phyloP scores from a whole-genome alignment of 2,797 vertebrate species.

The Molossus alvarezi region DNA sequence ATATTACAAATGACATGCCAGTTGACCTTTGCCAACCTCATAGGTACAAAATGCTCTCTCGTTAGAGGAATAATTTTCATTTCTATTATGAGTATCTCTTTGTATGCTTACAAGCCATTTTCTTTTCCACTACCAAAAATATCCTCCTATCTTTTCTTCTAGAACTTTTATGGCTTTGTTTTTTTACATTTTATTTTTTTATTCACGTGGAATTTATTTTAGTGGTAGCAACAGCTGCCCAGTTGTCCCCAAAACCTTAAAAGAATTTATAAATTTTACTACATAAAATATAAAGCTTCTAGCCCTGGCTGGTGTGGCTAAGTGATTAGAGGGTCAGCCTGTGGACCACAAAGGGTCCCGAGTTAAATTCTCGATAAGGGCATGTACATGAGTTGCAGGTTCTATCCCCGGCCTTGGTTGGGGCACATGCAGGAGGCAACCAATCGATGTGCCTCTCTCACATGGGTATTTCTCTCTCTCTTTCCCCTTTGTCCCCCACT shows the following conservation, averaged over 20 bases:
- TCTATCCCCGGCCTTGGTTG: no score
- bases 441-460: no score
- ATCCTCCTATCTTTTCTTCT: constrained; percentile 40
- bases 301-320: no score
- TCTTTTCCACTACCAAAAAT: constrained; percentile 47
- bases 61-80: not conserved
- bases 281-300: not conserved
- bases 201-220: constrained; percentile 53
- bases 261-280: constrained; percentile 30
- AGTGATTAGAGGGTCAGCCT: no score
- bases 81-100: constrained; percentile 32
- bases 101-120: not conserved
- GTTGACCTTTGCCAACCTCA: constrained; percentile 37
- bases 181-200: constrained; percentile 7
- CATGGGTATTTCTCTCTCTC: no score
- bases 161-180: constrained; percentile 22
- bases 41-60: not conserved
- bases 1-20: not conserved
- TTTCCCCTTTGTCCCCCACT: no score
- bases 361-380: no score
- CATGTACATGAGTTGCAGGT: no score
- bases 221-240: not conserved
- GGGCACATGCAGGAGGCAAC: no score
- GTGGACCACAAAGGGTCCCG: no score
- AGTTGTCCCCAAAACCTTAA: constrained; percentile 19